phyloP scores from a whole-genome alignment of 2,113 vertebrate species.

The Gavialis gangeticus region DNA sequence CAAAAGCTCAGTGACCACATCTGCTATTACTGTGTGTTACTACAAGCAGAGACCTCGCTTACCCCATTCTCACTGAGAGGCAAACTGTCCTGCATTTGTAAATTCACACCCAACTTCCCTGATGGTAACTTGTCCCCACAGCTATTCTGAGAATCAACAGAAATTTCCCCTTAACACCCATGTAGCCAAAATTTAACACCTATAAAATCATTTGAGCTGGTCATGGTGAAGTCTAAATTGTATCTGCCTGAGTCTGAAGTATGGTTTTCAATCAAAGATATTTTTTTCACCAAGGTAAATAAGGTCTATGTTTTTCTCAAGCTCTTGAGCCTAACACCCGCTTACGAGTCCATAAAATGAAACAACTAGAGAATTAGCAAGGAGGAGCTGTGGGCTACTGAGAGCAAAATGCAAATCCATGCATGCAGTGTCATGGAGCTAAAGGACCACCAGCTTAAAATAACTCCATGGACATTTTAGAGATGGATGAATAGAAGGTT shows the following conservation, averaged over 20 bases:
- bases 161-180: slow-evolving; percentile 2
- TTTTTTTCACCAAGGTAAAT: not conserved
- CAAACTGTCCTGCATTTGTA: too few relatives aligned
- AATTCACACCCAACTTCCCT: too few relatives aligned
- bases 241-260: not conserved
- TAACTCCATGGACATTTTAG: not conserved
- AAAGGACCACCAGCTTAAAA: not conserved
- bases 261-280: not conserved
- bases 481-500: not conserved
- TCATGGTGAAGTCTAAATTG: not conserved
- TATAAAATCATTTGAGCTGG: not conserved
- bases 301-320: not conserved
- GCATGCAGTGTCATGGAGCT: not conserved
- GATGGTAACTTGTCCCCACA: too few relatives aligned
- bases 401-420: not conserved
- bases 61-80: too few relatives aligned
- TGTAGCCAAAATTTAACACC: not conserved
- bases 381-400: not conserved
- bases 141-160: not conserved
- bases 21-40: too few relatives aligned
- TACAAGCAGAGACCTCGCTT: too few relatives aligned
- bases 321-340: not conserved
- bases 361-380: not conserved
- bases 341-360: rapidly evolving
- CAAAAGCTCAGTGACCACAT: too few relatives aligned